Evolutionary conservation across 1,140 invertebrate species (phyloP).

Genomic region (Octopus sinensis): DNA sequence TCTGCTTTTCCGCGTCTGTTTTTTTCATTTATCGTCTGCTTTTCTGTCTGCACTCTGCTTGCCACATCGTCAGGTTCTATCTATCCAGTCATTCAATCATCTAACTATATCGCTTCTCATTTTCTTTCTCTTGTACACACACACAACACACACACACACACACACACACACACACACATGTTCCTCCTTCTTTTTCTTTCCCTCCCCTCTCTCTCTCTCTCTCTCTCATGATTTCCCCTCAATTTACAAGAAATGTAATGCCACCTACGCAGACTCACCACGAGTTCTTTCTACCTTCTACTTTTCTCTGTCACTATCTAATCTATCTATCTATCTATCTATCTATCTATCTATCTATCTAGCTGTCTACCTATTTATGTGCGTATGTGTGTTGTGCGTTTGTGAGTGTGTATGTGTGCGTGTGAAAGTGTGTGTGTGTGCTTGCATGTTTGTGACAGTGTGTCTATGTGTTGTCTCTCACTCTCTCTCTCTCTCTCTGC

Average conservation of each 20-base stretch:
- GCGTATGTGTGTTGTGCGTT: background rate
- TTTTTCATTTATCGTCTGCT: background rate
- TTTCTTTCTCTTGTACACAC: too few species aligned
- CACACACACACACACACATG: too few species aligned
- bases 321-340: too few species aligned
- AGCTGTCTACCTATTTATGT: background rate
- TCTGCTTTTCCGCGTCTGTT: background rate
- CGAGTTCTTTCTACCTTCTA: background rate
- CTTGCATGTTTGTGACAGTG: background rate
- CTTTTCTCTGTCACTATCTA: background rate
- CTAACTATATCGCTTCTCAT: too few species aligned
- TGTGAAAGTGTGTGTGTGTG: background rate
- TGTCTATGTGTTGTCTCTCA: background rate
- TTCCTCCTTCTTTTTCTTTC: background rate
- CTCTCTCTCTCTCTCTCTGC: conserved; percentile 12
- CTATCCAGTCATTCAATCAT: too few species aligned
- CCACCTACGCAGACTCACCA: too few species aligned
- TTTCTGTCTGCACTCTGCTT: background rate
- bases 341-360: too few species aligned
- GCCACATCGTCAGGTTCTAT: background rate
- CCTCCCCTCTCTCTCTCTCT: background rate
- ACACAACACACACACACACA: too few species aligned
- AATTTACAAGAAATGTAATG: background rate
- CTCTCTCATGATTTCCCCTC: conserved; percentile 13
- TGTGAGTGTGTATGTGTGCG: background rate